Conservation (phyloP, 2,113 vertebrate genomes). For the Tricholaema leucomelas region DNA sequence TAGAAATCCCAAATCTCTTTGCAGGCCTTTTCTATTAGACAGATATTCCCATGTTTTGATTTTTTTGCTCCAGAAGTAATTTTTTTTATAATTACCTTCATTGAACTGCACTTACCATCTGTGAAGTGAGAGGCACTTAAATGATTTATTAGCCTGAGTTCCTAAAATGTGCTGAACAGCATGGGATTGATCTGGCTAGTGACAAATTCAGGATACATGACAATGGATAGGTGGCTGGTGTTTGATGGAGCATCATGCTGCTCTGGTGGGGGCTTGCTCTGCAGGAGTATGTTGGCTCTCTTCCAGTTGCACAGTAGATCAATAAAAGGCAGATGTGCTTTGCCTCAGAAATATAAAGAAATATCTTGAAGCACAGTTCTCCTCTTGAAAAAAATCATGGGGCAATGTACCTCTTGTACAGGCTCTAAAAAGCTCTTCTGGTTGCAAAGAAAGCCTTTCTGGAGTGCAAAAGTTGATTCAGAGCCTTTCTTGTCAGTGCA, state of each 20-base stretch:
- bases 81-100: slow-evolving; percentile 82
- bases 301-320: slow-evolving; percentile 24
- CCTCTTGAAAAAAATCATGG: background rate
- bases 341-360: slow-evolving; percentile 29
- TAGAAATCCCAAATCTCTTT: slow-evolving; percentile 77
- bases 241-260: slow-evolving; percentile 42
- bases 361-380: background rate
- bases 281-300: background rate
- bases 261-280: background rate
- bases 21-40: slow-evolving; percentile 76
- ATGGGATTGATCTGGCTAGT: slow-evolving; percentile 64
- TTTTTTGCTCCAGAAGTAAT: slow-evolving; percentile 79
- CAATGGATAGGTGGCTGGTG: slow-evolving; percentile 38
- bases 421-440: background rate
- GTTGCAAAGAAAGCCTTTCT: background rate
- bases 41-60: slow-evolving; percentile 76
- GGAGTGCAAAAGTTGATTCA: background rate
- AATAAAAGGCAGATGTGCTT: slow-evolving; percentile 46
- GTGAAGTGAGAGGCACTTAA: slow-evolving; percentile 67
- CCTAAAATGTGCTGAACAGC: slow-evolving; percentile 57
- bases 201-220: slow-evolving; percentile 52
- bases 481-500: background rate
- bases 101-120: slow-evolving; percentile 76
- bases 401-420: background rate
- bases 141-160: slow-evolving; percentile 76